Conservation (phyloP, 2,888 invertebrate species). For the Drosophila kambysellisi region DNA sequence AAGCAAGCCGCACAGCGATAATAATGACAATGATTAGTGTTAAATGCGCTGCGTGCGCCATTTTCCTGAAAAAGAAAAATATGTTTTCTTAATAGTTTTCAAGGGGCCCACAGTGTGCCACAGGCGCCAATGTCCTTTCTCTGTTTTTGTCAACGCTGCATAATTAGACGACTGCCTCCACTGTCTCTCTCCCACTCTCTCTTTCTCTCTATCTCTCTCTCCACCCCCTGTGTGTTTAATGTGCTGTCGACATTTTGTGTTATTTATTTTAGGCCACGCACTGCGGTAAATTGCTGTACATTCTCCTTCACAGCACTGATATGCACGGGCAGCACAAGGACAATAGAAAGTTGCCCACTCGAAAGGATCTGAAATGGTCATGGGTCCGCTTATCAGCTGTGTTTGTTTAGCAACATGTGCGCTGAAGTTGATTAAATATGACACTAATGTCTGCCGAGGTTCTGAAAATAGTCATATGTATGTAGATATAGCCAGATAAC, state of each 20-base stretch:
- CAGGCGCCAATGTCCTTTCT: constrained; percentile 55
- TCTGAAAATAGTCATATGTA: constrained; percentile 18
- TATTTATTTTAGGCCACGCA: constrained; percentile 62
- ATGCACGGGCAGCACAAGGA: constrained; percentile 26
- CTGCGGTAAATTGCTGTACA: constrained; percentile 52
- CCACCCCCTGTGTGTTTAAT: constrained; percentile 51
- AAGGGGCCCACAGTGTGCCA: constrained; percentile 14
- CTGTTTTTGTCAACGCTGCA: constrained; percentile 76
- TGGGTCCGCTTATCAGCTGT: constrained; percentile 36
- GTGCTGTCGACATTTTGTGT: constrained; percentile 62
- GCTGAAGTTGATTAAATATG: constrained; percentile 40
- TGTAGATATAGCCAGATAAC: constrained; percentile 42
- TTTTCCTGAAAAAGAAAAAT: constrained; percentile 62
- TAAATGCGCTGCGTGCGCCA: constrained; percentile 66
- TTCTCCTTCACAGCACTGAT: constrained; percentile 12
- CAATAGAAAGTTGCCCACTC: constrained; percentile 25
- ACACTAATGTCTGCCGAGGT: constrained; percentile 18
- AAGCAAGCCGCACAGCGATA: constrained; percentile 37
- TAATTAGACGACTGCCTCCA: constrained; percentile 58
- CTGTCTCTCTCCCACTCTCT: background rate
- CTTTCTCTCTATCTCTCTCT: background rate
- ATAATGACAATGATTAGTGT: constrained; percentile 77
- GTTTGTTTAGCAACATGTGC: constrained; percentile 51
- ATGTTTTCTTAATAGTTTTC: constrained; percentile 74
- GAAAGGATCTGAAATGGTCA: constrained; percentile 39